phyloP scores from a whole-genome alignment of 2,888 invertebrate species.

The Physocephala rufipes region DNA sequence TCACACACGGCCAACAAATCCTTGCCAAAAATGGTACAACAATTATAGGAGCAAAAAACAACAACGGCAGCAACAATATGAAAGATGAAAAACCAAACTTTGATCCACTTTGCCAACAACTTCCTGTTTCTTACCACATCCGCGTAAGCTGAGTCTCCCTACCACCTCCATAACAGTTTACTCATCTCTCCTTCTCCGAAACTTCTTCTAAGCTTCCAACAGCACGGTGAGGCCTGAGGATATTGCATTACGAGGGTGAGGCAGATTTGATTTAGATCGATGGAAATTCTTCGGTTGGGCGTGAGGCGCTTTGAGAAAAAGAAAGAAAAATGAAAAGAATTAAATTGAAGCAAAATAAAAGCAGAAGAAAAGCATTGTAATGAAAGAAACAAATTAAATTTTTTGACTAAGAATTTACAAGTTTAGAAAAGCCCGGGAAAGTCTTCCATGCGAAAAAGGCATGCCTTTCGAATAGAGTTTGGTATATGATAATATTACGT shows the following conservation, averaged over 20 bases:
- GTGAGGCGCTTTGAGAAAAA: neutral
- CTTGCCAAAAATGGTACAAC: too few relatives aligned
- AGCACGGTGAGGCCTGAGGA: neutral
- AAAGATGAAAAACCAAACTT: neutral
- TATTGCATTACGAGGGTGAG: too few relatives aligned
- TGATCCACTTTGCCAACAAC: conserved; percentile 4
- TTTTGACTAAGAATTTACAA: conserved; percentile 20
- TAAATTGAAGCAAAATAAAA: conserved; percentile 4
- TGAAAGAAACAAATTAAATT: neutral
- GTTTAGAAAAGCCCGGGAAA: neutral
- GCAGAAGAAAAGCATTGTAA: neutral
- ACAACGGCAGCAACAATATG: too few relatives aligned
- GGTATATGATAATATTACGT: conserved; percentile 11
- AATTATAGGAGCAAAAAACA: too few relatives aligned
- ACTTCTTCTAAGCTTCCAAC: too few relatives aligned
- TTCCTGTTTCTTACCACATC: neutral
- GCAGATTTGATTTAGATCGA: conserved; percentile 24
- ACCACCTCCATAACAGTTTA: too few relatives aligned
- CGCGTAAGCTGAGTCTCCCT: too few relatives aligned
- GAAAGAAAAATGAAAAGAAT: neutral
- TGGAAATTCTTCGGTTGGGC: conserved; percentile 5
- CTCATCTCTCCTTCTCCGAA: too few relatives aligned
- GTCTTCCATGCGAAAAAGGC: neutral
- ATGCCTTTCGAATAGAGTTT: conserved; percentile 1
- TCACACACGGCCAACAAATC: too few relatives aligned